phyloP scores from a whole-genome alignment of 1,140 invertebrate species.

The Stratiolaelaps scimitus region DNA sequence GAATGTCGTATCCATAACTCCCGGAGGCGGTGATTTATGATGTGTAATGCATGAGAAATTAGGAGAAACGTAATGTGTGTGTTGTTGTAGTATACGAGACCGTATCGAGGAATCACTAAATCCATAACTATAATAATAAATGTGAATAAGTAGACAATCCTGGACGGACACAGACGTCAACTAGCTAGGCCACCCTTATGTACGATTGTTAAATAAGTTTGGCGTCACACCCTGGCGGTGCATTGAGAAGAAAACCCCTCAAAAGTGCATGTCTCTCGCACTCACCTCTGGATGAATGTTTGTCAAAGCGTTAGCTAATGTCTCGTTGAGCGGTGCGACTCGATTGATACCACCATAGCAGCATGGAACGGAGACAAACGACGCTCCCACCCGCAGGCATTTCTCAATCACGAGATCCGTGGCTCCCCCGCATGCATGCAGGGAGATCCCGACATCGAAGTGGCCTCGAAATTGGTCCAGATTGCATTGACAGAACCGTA shows the following conservation, averaged over 20 bases:
- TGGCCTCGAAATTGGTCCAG: slow-evolving; percentile 45
- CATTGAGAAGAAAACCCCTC: slow-evolving; percentile 4
- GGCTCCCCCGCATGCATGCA: slow-evolving; percentile 87
- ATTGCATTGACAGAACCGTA: slow-evolving; percentile 53
- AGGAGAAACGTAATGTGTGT: not conserved
- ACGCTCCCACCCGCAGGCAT: slow-evolving; percentile 58
- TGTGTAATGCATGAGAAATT: no score
- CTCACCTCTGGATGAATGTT: slow-evolving; percentile 42
- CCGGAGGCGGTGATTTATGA: no score
- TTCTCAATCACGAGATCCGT: slow-evolving; percentile 80
- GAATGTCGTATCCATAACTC: no score
- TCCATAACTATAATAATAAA: not conserved
- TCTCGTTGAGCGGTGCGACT: slow-evolving; percentile 57
- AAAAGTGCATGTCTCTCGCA: not conserved
- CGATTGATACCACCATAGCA: slow-evolving; percentile 76
- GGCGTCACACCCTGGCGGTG: not conserved
- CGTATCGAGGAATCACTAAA: no score
- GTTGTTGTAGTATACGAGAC: not conserved
- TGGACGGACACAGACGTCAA: slow-evolving; percentile 32
- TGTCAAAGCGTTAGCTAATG: slow-evolving; percentile 46
- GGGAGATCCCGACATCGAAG: slow-evolving; percentile 64
- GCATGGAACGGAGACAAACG: slow-evolving; percentile 82
- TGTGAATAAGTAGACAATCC: no score
- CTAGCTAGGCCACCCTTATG: slow-evolving; percentile 29
- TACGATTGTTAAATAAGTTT: slow-evolving; percentile 3